Base-by-base conservation (phyloP, 1,140 invertebrate genomes). In the Drosophila sproati region DNA sequence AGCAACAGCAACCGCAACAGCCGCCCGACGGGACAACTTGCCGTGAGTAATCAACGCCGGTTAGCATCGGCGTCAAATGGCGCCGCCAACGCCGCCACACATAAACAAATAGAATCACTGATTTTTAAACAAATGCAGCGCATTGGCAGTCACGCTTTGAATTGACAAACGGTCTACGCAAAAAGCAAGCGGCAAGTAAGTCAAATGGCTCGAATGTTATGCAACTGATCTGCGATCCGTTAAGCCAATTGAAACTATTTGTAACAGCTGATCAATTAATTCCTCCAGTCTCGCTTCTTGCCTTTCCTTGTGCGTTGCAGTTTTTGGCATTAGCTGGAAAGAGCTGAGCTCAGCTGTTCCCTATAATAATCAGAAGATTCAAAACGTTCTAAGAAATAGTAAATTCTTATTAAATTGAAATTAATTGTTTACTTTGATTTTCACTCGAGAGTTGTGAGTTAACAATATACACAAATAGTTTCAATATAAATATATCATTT, bases 81-180 rank as follows among this genome's bases (percentile, higher is more conserved):
- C 20, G 20, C 67, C 20, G 66, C 35, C 66, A 57, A 37, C 67
- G 31, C n/a, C 39, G 39, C 39, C 39, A 43, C 39, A 43, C 10
- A 43, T 31, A 70, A 70, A 70, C 59, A 70, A 70, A 70, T 47
- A 54, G 20, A 20, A 20, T 20, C 20, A 20, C 20, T 8, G 45
- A 41, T 59, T 68, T 60, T 68, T 68, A 68, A 68, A 60, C 66
- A 68, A 68, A 68, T 48, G 52, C 45, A 54, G 55, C 47, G n/a
- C 29, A 59, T 20, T 20, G 20, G 20, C 20, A 20, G 20, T 20
- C 20, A 20, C 20, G 20, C 20, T 20, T 20, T 20, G 20, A 20
- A 20, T 20, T 20, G 20, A 20, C 20, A 20, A 20, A 20, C 20
- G 20, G 20, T 20, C 20, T 20, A 20, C 20, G 20, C 20, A 20